Conservation (phyloP, 2,888 invertebrate species). For the Cremastobaeus sp. region DNA sequence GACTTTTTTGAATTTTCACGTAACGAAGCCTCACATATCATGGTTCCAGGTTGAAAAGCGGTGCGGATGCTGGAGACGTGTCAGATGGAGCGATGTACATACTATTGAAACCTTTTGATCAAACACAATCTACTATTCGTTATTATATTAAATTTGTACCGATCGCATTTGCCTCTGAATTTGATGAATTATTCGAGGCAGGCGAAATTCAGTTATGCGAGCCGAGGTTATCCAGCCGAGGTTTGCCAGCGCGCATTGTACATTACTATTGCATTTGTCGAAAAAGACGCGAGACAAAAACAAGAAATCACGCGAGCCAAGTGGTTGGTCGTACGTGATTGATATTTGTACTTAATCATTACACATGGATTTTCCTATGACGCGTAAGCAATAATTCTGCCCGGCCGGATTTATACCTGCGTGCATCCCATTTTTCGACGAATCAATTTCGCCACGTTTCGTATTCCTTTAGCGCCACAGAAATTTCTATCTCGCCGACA, state of each 20-base stretch:
- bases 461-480: slow-evolving; percentile 24
- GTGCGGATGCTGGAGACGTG: slow-evolving; percentile 30
- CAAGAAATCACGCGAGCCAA: slow-evolving; percentile 4
- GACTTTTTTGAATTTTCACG: slow-evolving; percentile 39
- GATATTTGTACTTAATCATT: slow-evolving; percentile 45
- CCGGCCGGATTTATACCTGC: slow-evolving; percentile 38
- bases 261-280: slow-evolving; percentile 30
- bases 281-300: slow-evolving; percentile 24
- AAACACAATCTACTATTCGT: slow-evolving; percentile 14
- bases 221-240: slow-evolving; percentile 8
- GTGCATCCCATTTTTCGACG: slow-evolving; percentile 30
- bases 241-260: slow-evolving; percentile 26
- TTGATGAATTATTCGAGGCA: slow-evolving; percentile 10
- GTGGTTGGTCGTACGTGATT: slow-evolving; percentile 30
- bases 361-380: slow-evolving; percentile 26
- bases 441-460: slow-evolving; percentile 24
- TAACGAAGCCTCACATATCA: slow-evolving; percentile 57
- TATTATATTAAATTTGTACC: slow-evolving; percentile 28
- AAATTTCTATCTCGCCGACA: slow-evolving; percentile 23
- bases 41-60: slow-evolving; percentile 36
- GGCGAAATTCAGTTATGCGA: slow-evolving; percentile 14
- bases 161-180: slow-evolving; percentile 15
- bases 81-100: slow-evolving; percentile 36
- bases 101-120: slow-evolving; percentile 30
- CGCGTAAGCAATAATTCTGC: slow-evolving; percentile 43